These are phyloP conservation scores for Lycaon pictus DNA, from an alignment of 2,113 vertebrate genomes.

Conservation along the genomic window DNA sequence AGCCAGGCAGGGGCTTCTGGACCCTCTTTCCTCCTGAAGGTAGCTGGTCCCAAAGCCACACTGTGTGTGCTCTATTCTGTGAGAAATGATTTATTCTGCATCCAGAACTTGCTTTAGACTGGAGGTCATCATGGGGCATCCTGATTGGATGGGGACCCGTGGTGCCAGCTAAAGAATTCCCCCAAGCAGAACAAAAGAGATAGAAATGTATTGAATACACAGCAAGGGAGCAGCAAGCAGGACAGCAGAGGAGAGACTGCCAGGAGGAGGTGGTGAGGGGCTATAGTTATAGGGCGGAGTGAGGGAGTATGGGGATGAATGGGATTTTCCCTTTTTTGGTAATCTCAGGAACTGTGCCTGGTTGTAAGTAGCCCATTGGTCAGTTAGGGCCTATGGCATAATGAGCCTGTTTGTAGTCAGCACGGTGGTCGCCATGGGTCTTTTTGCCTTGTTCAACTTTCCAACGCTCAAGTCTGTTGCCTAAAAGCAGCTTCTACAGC, in stretches of 20 bases:
- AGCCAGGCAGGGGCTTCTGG: fast-evolving
- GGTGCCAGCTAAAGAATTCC: neutral
- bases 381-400: neutral
- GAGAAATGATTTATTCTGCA: neutral
- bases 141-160: neutral
- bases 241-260: neutral
- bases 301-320: neutral
- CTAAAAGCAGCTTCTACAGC: neutral
- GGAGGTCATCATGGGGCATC: neutral
- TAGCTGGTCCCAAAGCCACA: neutral
- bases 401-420: neutral
- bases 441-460: neutral
- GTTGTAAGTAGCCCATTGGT: neutral
- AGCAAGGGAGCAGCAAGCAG: neutral
- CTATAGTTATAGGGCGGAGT: neutral
- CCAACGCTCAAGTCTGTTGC: neutral
- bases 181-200: neutral
- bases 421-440: neutral
- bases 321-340: neutral
- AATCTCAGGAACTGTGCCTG: neutral
- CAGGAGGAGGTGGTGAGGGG: neutral
- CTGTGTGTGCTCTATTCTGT: fast-evolving
- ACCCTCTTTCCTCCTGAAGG: neutral
- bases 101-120: neutral
- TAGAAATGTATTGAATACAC: neutral